Evolutionary conservation across 2,113 vertebrate species (phyloP), one percentile per base, ranked within the genome.

Genomic region (Hyaena hyaena): DNA sequence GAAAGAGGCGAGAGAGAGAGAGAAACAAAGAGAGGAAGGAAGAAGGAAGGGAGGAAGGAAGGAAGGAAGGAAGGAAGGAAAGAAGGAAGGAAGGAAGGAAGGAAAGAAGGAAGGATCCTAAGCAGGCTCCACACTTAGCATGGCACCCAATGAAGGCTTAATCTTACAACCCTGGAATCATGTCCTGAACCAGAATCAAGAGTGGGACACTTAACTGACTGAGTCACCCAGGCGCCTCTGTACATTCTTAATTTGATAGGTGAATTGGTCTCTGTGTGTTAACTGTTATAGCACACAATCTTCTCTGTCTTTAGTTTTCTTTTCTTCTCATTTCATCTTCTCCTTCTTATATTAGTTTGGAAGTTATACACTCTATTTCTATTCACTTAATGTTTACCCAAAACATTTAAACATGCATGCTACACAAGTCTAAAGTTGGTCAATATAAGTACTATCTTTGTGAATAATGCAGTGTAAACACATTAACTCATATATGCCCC

Each of bases 281-380:
- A 58, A 69, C 17, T 10, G 8, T 63, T 58, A 31, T 58, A 68
- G 48, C 39, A 35, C 24, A 69, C 23, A 69, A 15, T 24, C 16
- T 23, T 69, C 14, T 88, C 39, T 79, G 45, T 89, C 76, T 74
- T 94, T 73, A 74, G n/a, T 74, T 94, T 94, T 26, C 76, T 65
- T 89, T 89, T 33, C 12, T 33, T 88, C 17, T 93, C 24, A 31
- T 50, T 61, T 89, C 19, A 55, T 33, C 16, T 80, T 24, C 39
- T 88, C 50, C 5, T 48, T 50, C 26, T n/a, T 69, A 66, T 7
- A 45, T 63, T 74, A 65, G 28, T 55, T 90, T 89, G 26, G 86
- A 83, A 90, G 28, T 83, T 76, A 43, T 66, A 55, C 28, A 43
- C 26, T 45, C 26, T 91, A 53, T 81, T 81, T 81, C 17, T 39